Evolutionary conservation across 1,140 invertebrate genomes (phyloP), one percentile per base, ranked within the genome.

Genomic region (Leptinotarsa undecemlineata): DNA sequence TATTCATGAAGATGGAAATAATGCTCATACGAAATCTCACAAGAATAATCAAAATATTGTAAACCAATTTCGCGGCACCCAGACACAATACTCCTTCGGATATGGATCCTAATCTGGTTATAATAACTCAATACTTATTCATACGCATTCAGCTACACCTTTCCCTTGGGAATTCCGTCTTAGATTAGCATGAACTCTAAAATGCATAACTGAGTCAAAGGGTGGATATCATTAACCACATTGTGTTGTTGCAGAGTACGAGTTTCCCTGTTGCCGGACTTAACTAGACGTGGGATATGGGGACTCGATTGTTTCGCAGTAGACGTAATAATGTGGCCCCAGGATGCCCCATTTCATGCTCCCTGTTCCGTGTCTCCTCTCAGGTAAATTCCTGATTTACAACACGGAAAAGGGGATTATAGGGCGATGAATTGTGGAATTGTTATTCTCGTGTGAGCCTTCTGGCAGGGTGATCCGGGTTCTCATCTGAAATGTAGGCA

Each of bases 161-260:
- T 8, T 73, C 79, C 78, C 75, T 6, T 26, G 77, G 75, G 77
- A 74, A 74, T 71, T 73, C 71, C 77, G 51, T 78, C 77, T 80
- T 77, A 78, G 77, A 80, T 80, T 80, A 74, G 72, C 57, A 74
- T 60, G 74, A 76, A 80, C 79, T 80, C 77, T 80, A 80, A 80
- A 80, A 80, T 80, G 72, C 79, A 80, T 80, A 78, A 80, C 79
- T 80, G 71, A 80, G 73, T 77, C 74, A 61, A 42, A 57, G 71
- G 61, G 67, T 62, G 51, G 73, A 72, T 73, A 78, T 78, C 77
- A 80, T 80, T 78, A 78, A 76, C 75, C 73, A 78, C 71, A 77
- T 77, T 75, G 76, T 77, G 73, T 75, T 75, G 60, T 73, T 48
- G 48, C 48, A 48, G 76, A 71, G 57, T 66, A 26, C 67, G 67